Base-by-base conservation (phyloP, 2,888 invertebrate species). In the Geotrupes spiniger region DNA sequence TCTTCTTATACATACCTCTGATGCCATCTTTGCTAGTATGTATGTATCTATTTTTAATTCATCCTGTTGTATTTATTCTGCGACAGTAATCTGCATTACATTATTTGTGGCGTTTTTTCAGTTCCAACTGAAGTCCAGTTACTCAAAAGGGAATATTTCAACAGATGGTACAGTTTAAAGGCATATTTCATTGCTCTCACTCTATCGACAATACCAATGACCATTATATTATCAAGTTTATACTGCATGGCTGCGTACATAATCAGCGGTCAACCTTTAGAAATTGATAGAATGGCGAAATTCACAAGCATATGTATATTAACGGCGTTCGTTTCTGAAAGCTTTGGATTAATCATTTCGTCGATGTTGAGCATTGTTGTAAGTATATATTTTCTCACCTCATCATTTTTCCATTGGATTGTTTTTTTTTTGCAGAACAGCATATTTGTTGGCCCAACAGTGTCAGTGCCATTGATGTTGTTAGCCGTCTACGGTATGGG, bases 401-500 rank as follows among this genome's bases (percentile, higher is more conserved):
- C 21, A 10, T 29, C 29, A 25, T 31, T 36, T 29, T 36, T 3
- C 10, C 5, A 38, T 3, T 4, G 36, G 15, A 21, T 14, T 31
- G 31, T 11, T 38, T 36, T 42, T 28, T 43, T 36, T 56, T 75
- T 75, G 6, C 73, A 91, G 91, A 91, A 91, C 64, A 84, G 87
- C 17, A 89, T 93, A 72, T 96, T 95, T 70, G 76, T 93, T 60
- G 96, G 94, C 0, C 94, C 96, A 10, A 88, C 90, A 1, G 66
- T 88, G 48, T 80, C 87, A 42, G 94, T 94, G 3, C 95, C 95
- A 0, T 75, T 96, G 8, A 89, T 96, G 81, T 72, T 96, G 46
- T 78, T 95, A 39, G 88, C 94, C 3, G 89, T 87, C 0, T 89
- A 89, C 65, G 90, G 95, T 21, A 86, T 95, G 63, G 95, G 95